Percentiles rank a stretch among this genome's conserved stretches.
Conservation (phyloP, 2,113 vertebrate genomes). For the Orientallactaga bullata region DNA sequence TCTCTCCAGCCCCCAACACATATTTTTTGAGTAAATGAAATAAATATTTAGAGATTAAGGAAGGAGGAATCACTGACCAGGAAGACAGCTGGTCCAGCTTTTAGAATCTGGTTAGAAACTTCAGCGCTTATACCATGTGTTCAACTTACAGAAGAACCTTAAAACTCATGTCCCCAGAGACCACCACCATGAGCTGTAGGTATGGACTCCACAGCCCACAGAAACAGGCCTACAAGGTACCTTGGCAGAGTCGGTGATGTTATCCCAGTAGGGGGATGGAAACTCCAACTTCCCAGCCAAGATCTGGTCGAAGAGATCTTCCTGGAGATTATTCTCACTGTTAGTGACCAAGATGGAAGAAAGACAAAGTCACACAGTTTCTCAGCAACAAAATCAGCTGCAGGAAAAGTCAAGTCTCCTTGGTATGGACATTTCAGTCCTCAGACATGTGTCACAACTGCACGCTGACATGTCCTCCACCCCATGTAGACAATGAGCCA, state of each 20-base stretch:
- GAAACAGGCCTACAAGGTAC: conserved; percentile 77
- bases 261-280: conserved; percentile 98
- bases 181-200: fast-evolving
- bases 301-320: conserved; percentile 99
- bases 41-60: too few relatives aligned
- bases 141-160: background rate
- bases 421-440: background rate
- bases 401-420: background rate
- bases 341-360: background rate
- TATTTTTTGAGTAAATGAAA: background rate
- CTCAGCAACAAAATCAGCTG: fast-evolving
- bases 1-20: too few relatives aligned
- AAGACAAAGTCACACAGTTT: background rate
- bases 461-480: background rate
- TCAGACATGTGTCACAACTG: background rate
- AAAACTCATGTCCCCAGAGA: background rate
- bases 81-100: background rate
- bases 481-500: background rate
- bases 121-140: fast-evolving
- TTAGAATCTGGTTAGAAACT: background rate
- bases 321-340: conserved; percentile 97
- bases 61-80: fast-evolving
- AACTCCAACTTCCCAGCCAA: conserved; percentile 95
- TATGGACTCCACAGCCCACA: fast-evolving
- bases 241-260: conserved; percentile 96